Base-by-base conservation (phyloP, 2,797 vertebrate species). In the Enteromius treurensis region DNA sequence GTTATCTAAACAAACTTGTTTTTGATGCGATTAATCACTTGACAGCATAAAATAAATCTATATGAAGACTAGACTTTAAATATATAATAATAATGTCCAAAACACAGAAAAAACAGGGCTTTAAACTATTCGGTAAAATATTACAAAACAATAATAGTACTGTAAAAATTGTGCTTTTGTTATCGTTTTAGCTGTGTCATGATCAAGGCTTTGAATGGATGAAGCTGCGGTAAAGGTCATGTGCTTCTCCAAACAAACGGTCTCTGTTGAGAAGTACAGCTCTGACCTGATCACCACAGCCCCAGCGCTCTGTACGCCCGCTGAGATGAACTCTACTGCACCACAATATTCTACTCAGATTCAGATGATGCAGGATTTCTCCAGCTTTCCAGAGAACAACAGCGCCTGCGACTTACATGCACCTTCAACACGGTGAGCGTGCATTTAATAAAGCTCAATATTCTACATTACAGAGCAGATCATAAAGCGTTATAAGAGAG, bases 261-360 rank as follows among this genome's bases (percentile, higher is more conserved):
- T 26, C 74, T 77, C 74, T 77, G 74, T 76, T 62, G 37, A 76
- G 53, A 3, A 17, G 53, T 11, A n/a, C 53, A 58, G 13, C 40
- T 47, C 13, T 1, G 13, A 40, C 0, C 67, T 6, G 67, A 45
- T 69, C 37, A 45, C 11, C 45, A 49, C 17, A 67, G 60, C 0
- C 60, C 23, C 69, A 49, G 69, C 45, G 29, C 0, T 64, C 29
- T 8, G 11, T 3, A 9, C 26, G 26, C 1, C 26, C 26, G 26
- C 26, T 26, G n/a, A 45, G 11, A n/a, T 14, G 67, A 37, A 40
- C 14, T 64, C 62, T 6, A 19, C 32, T 21, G 64, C 32, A 37
- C 64, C 62, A 32, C 17, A 2, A 1, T 1, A 17, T 1, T 40
- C 11, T 5, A 21, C 17, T 65, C 7, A 4, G 29, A 65, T 4